A percentile compares a stretch with the other conserved stretches of the same genome.
Evolutionary conservation across 2,113 vertebrate species (phyloP).

Genomic region (Dryoscopus gambensis): DNA sequence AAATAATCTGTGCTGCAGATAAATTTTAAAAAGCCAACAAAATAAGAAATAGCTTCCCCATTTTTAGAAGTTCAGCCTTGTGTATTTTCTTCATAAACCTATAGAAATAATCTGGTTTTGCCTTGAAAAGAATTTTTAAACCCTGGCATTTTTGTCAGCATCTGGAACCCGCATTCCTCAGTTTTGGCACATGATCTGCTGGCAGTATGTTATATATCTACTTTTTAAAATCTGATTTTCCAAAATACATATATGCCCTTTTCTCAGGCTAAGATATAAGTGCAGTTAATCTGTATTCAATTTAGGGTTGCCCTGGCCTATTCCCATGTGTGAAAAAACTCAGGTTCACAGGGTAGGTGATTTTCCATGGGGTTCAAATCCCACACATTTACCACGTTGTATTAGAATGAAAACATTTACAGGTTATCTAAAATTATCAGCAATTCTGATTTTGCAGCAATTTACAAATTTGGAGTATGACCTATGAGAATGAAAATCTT

Average conservation of each 20-base stretch:
- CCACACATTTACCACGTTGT: not conserved
- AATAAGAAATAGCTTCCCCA: not conserved
- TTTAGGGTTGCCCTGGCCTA: not conserved
- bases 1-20: not conserved
- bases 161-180: rapidly evolving
- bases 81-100: not conserved
- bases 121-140: not conserved
- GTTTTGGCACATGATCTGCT: not conserved
- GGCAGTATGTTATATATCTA: not conserved
- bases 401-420: not conserved
- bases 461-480: not conserved
- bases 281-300: not conserved
- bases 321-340: not conserved
- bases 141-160: not conserved
- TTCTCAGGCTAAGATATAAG: not conserved
- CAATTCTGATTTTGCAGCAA: not conserved
- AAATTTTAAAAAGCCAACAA: not conserved
- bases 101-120: not conserved
- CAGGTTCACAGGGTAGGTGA: not conserved
- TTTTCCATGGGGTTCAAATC: not conserved
- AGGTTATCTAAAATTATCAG: not conserved
- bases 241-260: not conserved
- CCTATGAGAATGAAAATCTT: not conserved
- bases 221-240: not conserved
- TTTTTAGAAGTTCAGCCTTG: not conserved